A percentile compares a stretch with the other conserved stretches of the same genome.
Evolutionary conservation across 2,113 vertebrate genomes (phyloP).

Genomic region (Takifugu flavidus): DNA sequence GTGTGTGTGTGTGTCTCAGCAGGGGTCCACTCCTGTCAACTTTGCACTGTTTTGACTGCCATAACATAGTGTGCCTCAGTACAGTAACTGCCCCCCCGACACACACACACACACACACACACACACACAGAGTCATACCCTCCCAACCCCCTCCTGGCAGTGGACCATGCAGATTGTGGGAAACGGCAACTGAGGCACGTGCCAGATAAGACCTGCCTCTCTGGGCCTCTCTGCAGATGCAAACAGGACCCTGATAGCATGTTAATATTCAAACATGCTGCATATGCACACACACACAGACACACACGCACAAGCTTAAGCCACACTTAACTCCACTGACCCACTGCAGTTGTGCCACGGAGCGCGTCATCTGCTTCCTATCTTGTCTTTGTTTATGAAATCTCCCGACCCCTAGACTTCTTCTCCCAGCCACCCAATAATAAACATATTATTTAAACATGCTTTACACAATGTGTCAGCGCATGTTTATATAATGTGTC

Average conservation of each 20-base stretch:
- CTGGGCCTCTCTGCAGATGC: conserved; percentile 75
- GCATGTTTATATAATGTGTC: too few species aligned
- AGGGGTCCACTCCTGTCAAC: conserved; percentile 74
- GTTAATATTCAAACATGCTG: conserved; percentile 13
- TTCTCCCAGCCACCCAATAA: neutral
- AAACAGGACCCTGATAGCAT: conserved; percentile 77
- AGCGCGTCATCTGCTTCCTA: conserved; percentile 56
- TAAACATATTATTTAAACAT: too few species aligned
- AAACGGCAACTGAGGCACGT: conserved; percentile 82
- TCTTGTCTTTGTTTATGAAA: conserved; percentile 43
- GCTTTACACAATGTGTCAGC: too few species aligned
- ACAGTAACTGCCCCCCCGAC: conserved; percentile 52
- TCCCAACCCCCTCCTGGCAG: conserved; percentile 66
- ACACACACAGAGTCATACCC: conserved; percentile 52
- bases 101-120: conserved; percentile 41
- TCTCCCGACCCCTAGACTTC: conserved; percentile 3
- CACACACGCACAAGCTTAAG: conserved; percentile 31
- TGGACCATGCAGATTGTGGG: conserved; percentile 82
- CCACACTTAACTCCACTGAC: conserved; percentile 38
- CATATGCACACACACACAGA: conserved; percentile 7
- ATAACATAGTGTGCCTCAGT: conserved; percentile 81
- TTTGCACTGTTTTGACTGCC: conserved; percentile 81
- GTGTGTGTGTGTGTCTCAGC: neutral
- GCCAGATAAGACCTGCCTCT: conserved; percentile 81
- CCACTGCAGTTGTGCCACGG: conserved; percentile 37